Conservation (phyloP, 2,888 invertebrate species). For the Apamea anceps region DNA sequence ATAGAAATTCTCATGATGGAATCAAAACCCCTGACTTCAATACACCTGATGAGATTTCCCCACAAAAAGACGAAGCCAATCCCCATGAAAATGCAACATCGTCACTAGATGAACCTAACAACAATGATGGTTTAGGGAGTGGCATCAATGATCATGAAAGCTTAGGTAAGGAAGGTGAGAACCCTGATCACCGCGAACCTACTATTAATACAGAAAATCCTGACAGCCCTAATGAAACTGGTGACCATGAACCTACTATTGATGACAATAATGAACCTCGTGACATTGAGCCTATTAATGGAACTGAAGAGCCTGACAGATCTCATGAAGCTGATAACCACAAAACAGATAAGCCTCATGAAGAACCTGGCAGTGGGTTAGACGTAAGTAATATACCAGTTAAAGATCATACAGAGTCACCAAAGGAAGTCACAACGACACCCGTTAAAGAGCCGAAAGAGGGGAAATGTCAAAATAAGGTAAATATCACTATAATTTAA, state of each 20-base stretch:
- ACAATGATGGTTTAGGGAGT: background rate
- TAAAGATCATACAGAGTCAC: constrained; percentile 2
- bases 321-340: background rate
- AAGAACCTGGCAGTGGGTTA: background rate
- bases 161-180: background rate
- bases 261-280: background rate
- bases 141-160: background rate
- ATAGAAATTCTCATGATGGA: background rate
- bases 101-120: background rate
- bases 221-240: background rate
- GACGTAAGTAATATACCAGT: background rate
- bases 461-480: constrained; percentile 28
- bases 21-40: background rate
- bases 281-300: background rate
- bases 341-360: background rate
- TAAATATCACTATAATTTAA: background rate
- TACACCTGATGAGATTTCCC: background rate
- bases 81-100: background rate
- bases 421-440: background rate
- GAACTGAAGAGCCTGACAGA: background rate
- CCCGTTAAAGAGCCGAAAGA: constrained; percentile 17
- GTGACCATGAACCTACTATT: background rate
- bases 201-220: constrained; percentile 8
- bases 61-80: background rate
- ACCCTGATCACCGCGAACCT: background rate